Base-by-base conservation (phyloP, 1,140 invertebrate genomes). In the Calosoma granatense region DNA sequence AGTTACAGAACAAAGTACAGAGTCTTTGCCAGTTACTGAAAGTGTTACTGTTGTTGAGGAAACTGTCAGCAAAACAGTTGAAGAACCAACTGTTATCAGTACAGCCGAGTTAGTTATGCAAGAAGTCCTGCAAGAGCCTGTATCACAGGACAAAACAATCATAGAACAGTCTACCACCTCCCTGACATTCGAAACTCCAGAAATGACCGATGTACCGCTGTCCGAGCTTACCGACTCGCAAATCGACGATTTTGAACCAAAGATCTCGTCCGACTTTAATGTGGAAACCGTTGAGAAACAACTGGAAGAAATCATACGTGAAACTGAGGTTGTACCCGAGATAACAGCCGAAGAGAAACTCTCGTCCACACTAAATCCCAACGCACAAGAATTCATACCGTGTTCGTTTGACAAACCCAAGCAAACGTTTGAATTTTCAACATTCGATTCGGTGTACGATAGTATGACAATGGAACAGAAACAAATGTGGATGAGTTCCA, bases 381-480 rank as follows among this genome's bases (percentile, higher is more conserved):
- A 71, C 51, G 70, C 70, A 2, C 64, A 66, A 20, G 67, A 68
- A 57, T 71, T 71, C 59, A 57, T 71, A 20, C 70, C 70, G 19
- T 63, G 60, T 43, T 55, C 56, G 11, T 47, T 47, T n/a, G 55
- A 59, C 54, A 20, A 51, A 58, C 26, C 51, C 17, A 47, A 47
- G 17, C 41, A 47, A 47, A 47, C 41, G 17, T 47, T 47, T 47
- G 41, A 47, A 47, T 47, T 47, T 47, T 12, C 41, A 11, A 47
- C 41, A 12, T 47, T 11, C 17, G 41, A 47, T 11, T 17, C 41
- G 17, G 6, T 47, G 9, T 47, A 47, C 15, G 19, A 22, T 1
- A 56, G 20, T 19, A 56, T 56, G 6, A 54, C 57, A 43, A 14
- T 51, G 17, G 57, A 51, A 22, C 51, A 53, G 19, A 58, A 59